Base-by-base conservation (phyloP, 2,888 invertebrate species). In the Eretmocerus hayati region DNA sequence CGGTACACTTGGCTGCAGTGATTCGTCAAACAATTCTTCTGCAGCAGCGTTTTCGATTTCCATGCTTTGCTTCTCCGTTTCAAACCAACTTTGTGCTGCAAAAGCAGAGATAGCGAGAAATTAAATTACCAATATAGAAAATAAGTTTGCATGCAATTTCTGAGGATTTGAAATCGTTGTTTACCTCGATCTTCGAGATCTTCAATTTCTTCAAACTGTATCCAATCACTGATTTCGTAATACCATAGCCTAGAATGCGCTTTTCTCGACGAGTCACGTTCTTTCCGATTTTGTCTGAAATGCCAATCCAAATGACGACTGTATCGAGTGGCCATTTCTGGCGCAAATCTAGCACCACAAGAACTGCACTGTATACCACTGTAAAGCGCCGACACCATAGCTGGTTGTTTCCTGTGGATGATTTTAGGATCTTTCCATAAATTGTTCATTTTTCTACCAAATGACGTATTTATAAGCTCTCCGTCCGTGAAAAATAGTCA, bases 261-360 rank as follows among this genome's bases (percentile, higher is more conserved):
- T 43, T 90, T 84, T 11, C 90, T 77, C 0, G 86, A 84, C 0
- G 88, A 87, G 65, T 90, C 90, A 56, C 91, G 82, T 60, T 91
- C 92, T 46, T 86, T 79, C 2, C 92, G 76, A 75, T 97, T 97
- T 72, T 92, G 90, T 1, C 93, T 76, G 75, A 97, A 97, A 75
- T 99, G 99, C 96, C 97, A 97, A 75, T 99, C 97, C 52, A 97
- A 79, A 74, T 99, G 99, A 68, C 91, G 90, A 62, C 87, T 88
- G 73, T 96, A 99, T 54, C 87, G 83, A 58, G 87, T 86, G 8
- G 88, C 90, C 65, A 87, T 86, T 72, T 91, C 90, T 0, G 90
- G 86, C 13, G 90, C 87, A 74, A 97, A 96, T 38, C 96, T 81
- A 52, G 91, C 83, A 26, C 97, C 97, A 74, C 99, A 99, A 43